These are phyloP conservation scores for Coleophora deauratella DNA, from an alignment of 2,888 invertebrate species.

Conservation along the genomic window DNA sequence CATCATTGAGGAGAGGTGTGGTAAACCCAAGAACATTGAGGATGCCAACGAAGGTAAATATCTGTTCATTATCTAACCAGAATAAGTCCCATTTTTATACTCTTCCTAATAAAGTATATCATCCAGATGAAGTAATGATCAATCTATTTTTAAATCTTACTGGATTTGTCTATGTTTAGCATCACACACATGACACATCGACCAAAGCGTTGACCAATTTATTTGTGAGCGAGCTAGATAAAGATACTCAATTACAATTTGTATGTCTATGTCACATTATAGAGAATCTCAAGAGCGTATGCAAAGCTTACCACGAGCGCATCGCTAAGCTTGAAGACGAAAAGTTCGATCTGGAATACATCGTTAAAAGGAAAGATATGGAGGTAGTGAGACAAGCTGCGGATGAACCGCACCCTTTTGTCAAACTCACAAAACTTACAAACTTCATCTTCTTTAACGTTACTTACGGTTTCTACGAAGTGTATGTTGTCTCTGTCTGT, in stretches of 20 bases:
- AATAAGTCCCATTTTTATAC: not conserved
- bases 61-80: slow-evolving; percentile 3
- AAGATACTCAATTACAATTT: slow-evolving; percentile 8
- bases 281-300: slow-evolving; percentile 84
- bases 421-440: slow-evolving; percentile 63
- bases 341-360: slow-evolving; percentile 99
- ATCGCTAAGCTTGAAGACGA: slow-evolving; percentile 91
- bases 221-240: slow-evolving; percentile 18
- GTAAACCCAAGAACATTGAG: slow-evolving; percentile 91
- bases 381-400: slow-evolving; percentile 84
- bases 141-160: not conserved
- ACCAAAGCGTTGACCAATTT: slow-evolving; percentile 19
- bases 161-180: slow-evolving; percentile 4
- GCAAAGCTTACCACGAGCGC: slow-evolving; percentile 91
- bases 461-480: slow-evolving; percentile 52
- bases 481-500: slow-evolving; percentile 60
- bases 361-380: slow-evolving; percentile 98
- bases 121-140: not conserved
- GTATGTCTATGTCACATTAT: slow-evolving; percentile 43
- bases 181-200: slow-evolving; percentile 39
- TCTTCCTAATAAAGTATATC: not conserved
- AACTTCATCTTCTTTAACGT: slow-evolving; percentile 50
- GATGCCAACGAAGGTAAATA: slow-evolving; percentile 93
- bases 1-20: slow-evolving; percentile 96
- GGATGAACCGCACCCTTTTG: slow-evolving; percentile 45